Conservation (phyloP, 2,113 vertebrate species). For the Tretioscincus oriximinensis region DNA sequence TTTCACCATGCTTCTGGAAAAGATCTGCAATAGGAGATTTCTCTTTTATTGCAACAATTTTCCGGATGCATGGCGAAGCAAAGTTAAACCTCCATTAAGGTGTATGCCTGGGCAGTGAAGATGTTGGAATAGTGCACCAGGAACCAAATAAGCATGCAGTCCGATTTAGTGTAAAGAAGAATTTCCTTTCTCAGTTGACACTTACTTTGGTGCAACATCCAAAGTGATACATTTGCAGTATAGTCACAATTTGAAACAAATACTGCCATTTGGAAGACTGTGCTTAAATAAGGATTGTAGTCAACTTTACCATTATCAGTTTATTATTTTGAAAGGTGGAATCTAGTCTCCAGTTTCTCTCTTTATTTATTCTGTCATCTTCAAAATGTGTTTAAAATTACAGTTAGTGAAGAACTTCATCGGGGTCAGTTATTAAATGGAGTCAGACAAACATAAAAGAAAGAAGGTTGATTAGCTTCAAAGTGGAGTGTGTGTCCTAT, state of each 20-base stretch:
- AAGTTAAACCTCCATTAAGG: no score
- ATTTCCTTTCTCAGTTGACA: no score
- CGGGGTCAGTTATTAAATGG: background rate
- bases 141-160: no score
- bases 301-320: background rate
- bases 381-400: background rate
- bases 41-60: no score
- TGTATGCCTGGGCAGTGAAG: no score
- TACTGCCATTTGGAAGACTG: background rate
- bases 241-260: background rate
- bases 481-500: background rate
- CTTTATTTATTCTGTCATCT: background rate
- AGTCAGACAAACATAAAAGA: background rate
- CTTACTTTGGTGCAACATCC: background rate
- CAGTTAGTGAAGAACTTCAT: background rate
- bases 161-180: no score
- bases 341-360: background rate
- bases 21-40: no score
- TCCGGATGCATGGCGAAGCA: no score
- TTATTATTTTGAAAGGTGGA: background rate
- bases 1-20: no score
- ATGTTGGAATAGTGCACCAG: no score
- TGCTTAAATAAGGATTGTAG: background rate
- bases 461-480: background rate
- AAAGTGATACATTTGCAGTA: background rate